Evolutionary conservation across 2,797 vertebrate species (phyloP).

Genomic region (Arctocebus calabarensis): DNA sequence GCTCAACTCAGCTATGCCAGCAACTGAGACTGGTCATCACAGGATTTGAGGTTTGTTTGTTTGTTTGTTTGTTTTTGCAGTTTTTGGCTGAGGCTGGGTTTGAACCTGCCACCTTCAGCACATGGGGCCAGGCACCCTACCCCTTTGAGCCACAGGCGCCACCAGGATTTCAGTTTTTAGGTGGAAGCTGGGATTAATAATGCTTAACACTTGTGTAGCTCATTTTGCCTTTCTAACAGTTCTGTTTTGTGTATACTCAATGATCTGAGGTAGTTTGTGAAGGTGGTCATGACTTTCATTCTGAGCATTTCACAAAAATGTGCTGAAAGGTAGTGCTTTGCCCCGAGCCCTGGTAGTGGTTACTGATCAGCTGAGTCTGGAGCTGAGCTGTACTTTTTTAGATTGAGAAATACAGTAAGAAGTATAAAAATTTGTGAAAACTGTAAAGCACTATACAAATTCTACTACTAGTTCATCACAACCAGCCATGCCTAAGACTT

Average conservation of each 20-base stretch:
- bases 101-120: no score
- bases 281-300: background rate
- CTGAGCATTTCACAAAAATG: background rate
- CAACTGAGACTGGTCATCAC: background rate
- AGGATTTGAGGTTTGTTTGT: background rate
- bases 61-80: no score
- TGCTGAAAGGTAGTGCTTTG: background rate
- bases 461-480: background rate
- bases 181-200: background rate
- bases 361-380: background rate
- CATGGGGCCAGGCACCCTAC: no score
- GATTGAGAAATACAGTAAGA: background rate
- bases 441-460: background rate
- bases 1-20: background rate
- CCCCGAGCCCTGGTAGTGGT: background rate
- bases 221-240: background rate
- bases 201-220: background rate
- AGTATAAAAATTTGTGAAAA: background rate
- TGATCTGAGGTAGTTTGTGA: background rate
- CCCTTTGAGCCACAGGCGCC: no score
- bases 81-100: no score
- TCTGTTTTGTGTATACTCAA: background rate
- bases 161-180: background rate
- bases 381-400: background rate
- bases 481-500: background rate